Base-by-base conservation (phyloP, 23 tunicate species). In the Trididemnum clinides region DNA sequence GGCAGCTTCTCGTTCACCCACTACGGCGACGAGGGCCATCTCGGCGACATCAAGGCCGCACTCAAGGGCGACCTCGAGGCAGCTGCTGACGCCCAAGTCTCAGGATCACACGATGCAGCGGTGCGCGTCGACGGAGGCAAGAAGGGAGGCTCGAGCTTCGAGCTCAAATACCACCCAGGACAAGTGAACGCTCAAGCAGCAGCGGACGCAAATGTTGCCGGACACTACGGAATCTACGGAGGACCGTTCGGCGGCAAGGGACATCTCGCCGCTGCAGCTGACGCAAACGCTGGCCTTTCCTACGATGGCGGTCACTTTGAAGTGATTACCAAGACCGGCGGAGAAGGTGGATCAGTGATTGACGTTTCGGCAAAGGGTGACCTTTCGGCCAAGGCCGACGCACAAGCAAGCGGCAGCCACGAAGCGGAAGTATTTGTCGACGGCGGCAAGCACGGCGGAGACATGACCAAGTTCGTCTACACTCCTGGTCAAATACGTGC, bases 281-380 rank as follows among this genome's bases (percentile, higher is more conserved):
- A n/a, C 22, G 66, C 66, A 59, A 28, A 5, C 3, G 20, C 66
- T 10, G 66, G 22, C 25, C 66, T 59, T 59, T 10, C 66, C 3
- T 59, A 10, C 66, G 66, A n/a, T n/a, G 66, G 66, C 25, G 66
- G 66, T 59, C 66, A 59, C 66, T 59, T 59, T 59, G 66, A 59
- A 59, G 3, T 59, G 25, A 59, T 59, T n/a, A 10, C 66, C 66
- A 59, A 59, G 66, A 59, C 66, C 66, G 66, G 66, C 22, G 66
- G 66, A 59, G 66, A 59, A 12, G 66, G 66, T n/a, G 66, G 66
- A 25, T n/a, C 20, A 4, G 25, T 19, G 23, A n/a, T 59, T 28
- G 66, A 59, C 66, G 3, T 59, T 28, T 59, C 66, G 66, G 20
- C 66, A n/a, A 59, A 59, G 66, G 22, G 25, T 28, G 66, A 59